These are phyloP conservation scores for Philonicus albiceps DNA, from an alignment of 2,888 invertebrate species.

Conservation along the genomic window DNA sequence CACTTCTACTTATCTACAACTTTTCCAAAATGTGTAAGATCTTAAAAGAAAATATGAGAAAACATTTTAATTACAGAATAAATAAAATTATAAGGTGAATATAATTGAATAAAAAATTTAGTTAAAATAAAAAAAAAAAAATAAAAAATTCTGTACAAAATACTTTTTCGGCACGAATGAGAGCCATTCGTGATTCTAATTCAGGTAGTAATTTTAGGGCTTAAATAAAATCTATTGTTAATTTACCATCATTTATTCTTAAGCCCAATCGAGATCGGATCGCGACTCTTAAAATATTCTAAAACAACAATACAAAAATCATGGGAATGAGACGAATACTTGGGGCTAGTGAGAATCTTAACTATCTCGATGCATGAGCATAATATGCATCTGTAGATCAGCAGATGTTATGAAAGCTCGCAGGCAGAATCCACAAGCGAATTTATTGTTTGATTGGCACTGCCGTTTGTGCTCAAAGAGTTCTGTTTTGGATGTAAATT, in stretches of 20 bases:
- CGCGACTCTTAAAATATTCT: background rate
- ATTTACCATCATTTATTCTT: background rate
- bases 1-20: background rate
- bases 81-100: background rate
- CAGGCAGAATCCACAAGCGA: constrained; percentile 51
- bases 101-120: no score
- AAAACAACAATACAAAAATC: constrained; percentile 2
- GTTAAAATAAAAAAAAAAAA: no score
- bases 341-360: background rate
- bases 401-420: constrained; percentile 50
- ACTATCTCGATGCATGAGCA: constrained; percentile 50
- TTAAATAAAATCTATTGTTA: background rate
- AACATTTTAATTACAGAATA: background rate
- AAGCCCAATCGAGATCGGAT: background rate
- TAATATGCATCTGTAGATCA: constrained; percentile 52
- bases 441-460: constrained; percentile 51
- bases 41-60: background rate
- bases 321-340: background rate
- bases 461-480: constrained; percentile 52
- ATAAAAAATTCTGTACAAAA: background rate
- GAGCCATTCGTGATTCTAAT: background rate
- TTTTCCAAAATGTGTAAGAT: background rate
- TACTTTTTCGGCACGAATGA: background rate
- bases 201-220: background rate
- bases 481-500: constrained; percentile 51